Percentiles rank a stretch among this genome's conserved stretches.
Conservation (phyloP, 2,888 invertebrate species). For the Oscheius sp. region DNA sequence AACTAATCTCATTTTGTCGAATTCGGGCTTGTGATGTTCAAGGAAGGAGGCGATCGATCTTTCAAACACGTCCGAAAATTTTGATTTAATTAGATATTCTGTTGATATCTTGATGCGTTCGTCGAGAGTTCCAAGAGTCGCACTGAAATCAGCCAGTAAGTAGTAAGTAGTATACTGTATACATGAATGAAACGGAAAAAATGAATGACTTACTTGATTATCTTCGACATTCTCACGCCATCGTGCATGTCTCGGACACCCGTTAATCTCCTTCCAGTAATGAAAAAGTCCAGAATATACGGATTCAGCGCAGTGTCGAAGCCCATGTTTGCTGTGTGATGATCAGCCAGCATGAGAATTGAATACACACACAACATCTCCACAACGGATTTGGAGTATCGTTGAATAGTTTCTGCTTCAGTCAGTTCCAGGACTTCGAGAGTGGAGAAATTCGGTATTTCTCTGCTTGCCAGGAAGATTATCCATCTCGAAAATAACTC, state of each 20-base stretch:
- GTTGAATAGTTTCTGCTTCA: constrained; percentile 23
- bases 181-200: constrained; percentile 25
- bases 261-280: constrained; percentile 31
- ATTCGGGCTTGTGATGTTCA: constrained; percentile 17
- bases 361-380: constrained; percentile 24
- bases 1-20: constrained; percentile 12
- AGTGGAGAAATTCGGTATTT: constrained; percentile 17
- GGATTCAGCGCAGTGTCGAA: constrained; percentile 29
- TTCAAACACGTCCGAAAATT: constrained; percentile 9
- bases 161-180: constrained; percentile 28
- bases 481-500: constrained; percentile 18
- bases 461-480: constrained; percentile 24
- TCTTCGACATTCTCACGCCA: constrained; percentile 34
- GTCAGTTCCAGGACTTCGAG: constrained; percentile 21
- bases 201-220: constrained; percentile 35
- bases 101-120: constrained; percentile 18
- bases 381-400: constrained; percentile 25
- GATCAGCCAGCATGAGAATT: constrained; percentile 25
- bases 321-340: constrained; percentile 32
- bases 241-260: constrained; percentile 35
- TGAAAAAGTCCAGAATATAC: constrained; percentile 33
- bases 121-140: constrained; percentile 27
- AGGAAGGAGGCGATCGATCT: constrained; percentile 18
- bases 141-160: constrained; percentile 35
- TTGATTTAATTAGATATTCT: constrained; percentile 16